Conservation (phyloP, 2,888 invertebrate genomes). For the Chalcis sispes region DNA sequence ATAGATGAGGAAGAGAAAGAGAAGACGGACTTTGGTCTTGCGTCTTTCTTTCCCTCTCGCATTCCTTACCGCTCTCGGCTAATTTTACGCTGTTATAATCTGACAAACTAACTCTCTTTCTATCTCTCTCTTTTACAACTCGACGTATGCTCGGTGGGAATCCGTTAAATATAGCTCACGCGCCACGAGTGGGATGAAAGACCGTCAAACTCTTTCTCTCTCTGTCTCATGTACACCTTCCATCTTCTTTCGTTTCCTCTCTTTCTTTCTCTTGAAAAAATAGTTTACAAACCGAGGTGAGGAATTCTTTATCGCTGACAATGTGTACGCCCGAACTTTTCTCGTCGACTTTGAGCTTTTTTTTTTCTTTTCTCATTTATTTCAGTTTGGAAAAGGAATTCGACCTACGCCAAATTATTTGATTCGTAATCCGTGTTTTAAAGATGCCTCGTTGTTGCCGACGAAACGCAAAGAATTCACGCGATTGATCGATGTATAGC, state of each 20-base stretch:
- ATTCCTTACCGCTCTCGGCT: constrained; percentile 44
- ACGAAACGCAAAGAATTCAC: too few species aligned
- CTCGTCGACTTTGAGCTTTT: too few species aligned
- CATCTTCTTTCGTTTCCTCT: too few species aligned
- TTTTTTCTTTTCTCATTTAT: background rate
- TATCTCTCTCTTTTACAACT: too few species aligned
- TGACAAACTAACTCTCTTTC: constrained; percentile 27
- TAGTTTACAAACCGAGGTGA: constrained; percentile 25
- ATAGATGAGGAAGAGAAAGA: too few species aligned
- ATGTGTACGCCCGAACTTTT: too few species aligned
- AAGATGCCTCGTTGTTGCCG: too few species aligned
- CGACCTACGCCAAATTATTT: too few species aligned
- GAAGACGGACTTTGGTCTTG: too few species aligned
- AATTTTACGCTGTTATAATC: constrained; percentile 52
- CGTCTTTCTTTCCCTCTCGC: constrained; percentile 24
- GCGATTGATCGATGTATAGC: too few species aligned
- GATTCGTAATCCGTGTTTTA: too few species aligned
- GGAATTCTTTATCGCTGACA: background rate
- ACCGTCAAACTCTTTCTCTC: constrained; percentile 34
- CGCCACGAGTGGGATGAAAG: constrained; percentile 8
- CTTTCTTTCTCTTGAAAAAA: background rate
- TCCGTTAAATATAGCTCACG: constrained; percentile 48
- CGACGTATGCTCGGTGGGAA: constrained; percentile 14
- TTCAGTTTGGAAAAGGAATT: too few species aligned
- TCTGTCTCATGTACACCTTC: background rate